Conservation (phyloP, 2,113 vertebrate genomes). For the Ictalurus furcatus region DNA sequence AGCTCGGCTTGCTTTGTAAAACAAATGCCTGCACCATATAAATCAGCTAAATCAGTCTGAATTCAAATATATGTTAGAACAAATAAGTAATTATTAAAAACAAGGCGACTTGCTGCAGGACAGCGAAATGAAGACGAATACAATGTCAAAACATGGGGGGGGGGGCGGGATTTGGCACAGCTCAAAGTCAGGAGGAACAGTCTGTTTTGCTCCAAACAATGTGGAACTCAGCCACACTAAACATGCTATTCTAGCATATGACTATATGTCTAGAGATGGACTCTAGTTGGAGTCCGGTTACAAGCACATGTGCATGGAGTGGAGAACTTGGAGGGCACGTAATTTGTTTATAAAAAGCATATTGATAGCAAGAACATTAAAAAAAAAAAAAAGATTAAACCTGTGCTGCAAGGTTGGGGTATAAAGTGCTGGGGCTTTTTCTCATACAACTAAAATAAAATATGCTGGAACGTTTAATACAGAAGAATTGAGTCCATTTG, state of each 20-base stretch:
- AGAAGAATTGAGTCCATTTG: not conserved
- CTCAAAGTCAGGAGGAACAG: conserved; percentile 18
- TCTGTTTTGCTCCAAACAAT: conserved; percentile 27
- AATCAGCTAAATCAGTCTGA: conserved; percentile 47
- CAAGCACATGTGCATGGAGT: conserved; percentile 8
- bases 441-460: not conserved
- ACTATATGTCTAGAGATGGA: conserved; percentile 32
- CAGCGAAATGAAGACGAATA: conserved; percentile 34
- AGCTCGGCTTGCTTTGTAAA: conserved; percentile 60
- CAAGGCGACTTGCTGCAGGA: conserved; percentile 14
- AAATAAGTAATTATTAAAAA: conserved; percentile 42
- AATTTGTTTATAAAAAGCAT: conserved; percentile 30
- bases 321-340: conserved; percentile 11
- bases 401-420: not conserved
- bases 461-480: not conserved
- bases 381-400: not conserved
- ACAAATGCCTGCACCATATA: conserved; percentile 58
- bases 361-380: conserved; percentile 4
- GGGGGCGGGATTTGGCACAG: not conserved
- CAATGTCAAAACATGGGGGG: not conserved
- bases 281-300: conserved; percentile 41
- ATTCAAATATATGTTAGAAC: conserved; percentile 32
- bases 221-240: not conserved
- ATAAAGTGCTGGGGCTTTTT: not conserved
- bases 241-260: conserved; percentile 37